A percentile compares a stretch with the other conserved stretches of the same genome.
Conservation (phyloP, 2,888 invertebrate species). For the Meganola albula region DNA sequence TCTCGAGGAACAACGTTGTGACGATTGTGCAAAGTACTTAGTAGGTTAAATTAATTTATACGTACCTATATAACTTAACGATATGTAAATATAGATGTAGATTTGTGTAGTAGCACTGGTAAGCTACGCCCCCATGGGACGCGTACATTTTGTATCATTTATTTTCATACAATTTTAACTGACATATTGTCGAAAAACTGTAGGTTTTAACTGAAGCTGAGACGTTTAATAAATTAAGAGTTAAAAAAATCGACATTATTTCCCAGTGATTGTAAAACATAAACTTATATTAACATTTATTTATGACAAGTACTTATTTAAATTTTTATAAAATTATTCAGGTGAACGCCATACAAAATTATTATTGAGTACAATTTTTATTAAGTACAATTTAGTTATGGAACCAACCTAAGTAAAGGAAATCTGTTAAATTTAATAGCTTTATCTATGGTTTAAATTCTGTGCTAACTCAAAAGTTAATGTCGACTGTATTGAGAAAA, state of each 20-base stretch:
- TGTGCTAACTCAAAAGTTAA: conserved; percentile 32
- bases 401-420: no score
- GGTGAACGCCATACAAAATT: no score
- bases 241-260: no score
- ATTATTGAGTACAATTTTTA: no score
- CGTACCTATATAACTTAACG: conserved; percentile 56
- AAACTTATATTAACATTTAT: conserved; percentile 25
- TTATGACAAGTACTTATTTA: conserved; percentile 18
- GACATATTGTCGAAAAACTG: conserved; percentile 70
- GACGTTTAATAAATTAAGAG: conserved; percentile 46
- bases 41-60: conserved; percentile 76
- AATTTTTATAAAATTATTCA: no score
- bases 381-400: no score
- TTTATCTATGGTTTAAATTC: no score
- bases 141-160: conserved; percentile 56
- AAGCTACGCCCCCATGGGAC: conserved; percentile 38
- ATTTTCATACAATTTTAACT: conserved; percentile 71
- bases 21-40: conserved; percentile 77
- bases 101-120: conserved; percentile 27
- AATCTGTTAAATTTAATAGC: no score
- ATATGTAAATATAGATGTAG: conserved; percentile 70
- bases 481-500: conserved; percentile 57
- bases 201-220: conserved; percentile 46
- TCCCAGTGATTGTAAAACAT: no score
- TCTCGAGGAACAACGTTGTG: conserved; percentile 59